Evolutionary conservation across 2,888 invertebrate species (phyloP).

Genomic region (Seira musarum): DNA sequence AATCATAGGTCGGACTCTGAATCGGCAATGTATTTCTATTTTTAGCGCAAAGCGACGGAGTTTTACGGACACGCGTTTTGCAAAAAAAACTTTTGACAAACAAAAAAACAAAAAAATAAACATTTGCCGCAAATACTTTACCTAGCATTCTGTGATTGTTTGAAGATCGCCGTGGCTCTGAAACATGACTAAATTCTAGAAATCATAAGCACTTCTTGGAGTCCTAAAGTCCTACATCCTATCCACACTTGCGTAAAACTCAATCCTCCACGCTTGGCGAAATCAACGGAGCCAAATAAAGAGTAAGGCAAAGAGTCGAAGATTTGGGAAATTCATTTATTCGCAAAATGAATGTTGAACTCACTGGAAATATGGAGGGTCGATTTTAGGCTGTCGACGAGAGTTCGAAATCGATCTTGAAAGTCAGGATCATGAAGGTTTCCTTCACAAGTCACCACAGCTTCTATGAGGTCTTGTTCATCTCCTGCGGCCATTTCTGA

Average conservation of each 20-base stretch:
- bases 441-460: slow-evolving; percentile 93
- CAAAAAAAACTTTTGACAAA: slow-evolving; percentile 7
- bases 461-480: slow-evolving; percentile 82
- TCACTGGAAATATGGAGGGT: slow-evolving; percentile 78
- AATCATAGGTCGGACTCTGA: too few species aligned
- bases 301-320: background rate
- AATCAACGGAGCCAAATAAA: background rate
- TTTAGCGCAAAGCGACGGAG: background rate
- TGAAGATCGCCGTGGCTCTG: background rate
- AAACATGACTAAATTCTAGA: background rate
- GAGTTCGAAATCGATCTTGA: slow-evolving; percentile 84
- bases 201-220: background rate
- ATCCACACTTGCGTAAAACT: slow-evolving; percentile 24
- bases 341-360: slow-evolving; percentile 13
- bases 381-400: slow-evolving; percentile 84
- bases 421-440: slow-evolving; percentile 91
- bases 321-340: background rate
- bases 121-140: slow-evolving; percentile 22
- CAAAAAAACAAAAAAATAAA: too few species aligned
- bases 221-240: background rate
- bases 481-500: slow-evolving; percentile 87
- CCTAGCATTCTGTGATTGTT: slow-evolving; percentile 44
- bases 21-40: too few species aligned
- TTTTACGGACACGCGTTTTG: background rate
- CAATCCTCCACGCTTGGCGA: slow-evolving; percentile 22